Evolutionary conservation across 1,140 invertebrate genomes (phyloP).

Genomic region (Ips nitidus): DNA sequence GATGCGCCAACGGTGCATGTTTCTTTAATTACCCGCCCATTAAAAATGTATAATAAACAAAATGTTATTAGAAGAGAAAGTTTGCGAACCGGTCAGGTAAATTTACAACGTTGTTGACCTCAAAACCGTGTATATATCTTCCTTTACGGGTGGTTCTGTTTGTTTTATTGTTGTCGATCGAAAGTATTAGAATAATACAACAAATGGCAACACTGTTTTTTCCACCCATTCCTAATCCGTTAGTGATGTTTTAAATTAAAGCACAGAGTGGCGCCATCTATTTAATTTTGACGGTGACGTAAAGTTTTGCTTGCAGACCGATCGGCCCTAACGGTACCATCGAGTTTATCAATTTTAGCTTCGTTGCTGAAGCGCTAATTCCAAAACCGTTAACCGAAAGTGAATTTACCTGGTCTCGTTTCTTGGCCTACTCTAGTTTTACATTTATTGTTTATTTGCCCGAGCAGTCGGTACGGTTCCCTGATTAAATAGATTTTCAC

Average conservation of each 20-base stretch:
- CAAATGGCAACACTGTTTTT: too few relatives aligned
- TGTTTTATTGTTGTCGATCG: too few relatives aligned
- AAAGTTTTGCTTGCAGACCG: too few relatives aligned
- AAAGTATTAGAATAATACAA: too few relatives aligned
- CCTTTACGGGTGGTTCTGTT: too few relatives aligned
- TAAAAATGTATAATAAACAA: conserved; percentile 36
- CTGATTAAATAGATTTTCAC: conserved; percentile 22
- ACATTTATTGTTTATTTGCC: conserved; percentile 33
- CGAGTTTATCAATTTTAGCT: conserved; percentile 35
- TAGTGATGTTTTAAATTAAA: too few relatives aligned
- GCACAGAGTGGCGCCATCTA: too few relatives aligned
- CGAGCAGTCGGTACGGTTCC: conserved; percentile 18
- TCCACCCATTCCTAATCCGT: too few relatives aligned
- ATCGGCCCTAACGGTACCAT: conserved; percentile 38
- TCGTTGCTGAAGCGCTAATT: conserved; percentile 24
- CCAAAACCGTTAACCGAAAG: conserved; percentile 39
- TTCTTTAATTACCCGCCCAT: conserved; percentile 20
- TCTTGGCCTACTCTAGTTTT: conserved; percentile 40
- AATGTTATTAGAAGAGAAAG: conserved; percentile 36
- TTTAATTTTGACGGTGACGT: too few relatives aligned
- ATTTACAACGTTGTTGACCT: conserved; percentile 25
- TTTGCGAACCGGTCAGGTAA: conserved; percentile 23
- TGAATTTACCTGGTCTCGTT: conserved; percentile 38
- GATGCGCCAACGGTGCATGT: conserved; percentile 25
- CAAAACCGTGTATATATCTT: background rate